Base-by-base conservation (phyloP, 2,797 vertebrate genomes). In the Distichodus sexfasciatus region DNA sequence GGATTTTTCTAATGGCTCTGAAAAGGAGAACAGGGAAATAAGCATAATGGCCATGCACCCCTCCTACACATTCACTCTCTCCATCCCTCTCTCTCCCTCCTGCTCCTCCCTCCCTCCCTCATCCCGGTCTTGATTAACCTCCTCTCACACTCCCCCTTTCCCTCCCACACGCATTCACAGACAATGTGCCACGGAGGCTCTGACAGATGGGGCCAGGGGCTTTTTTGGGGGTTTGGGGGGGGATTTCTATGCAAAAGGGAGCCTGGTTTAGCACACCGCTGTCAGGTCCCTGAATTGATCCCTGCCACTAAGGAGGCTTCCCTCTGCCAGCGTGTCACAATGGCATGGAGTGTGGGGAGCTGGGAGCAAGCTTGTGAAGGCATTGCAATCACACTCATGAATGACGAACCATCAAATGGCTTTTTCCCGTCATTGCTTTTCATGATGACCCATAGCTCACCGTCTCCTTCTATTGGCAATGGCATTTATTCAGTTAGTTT, bases 201-300 rank as follows among this genome's bases (percentile, higher is more conserved):
- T 92, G 92, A 93, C 93, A 94, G 93, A 93, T 94, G 93, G 93
- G 91, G 87, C 87, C 87, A 87, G 84, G 76, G 74, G 78, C 80
- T 78, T 87, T 88, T 88, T 80, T 29, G 55, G 36, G 51, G 53
- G 43, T 58, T 43, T 38, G 71, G 85, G 67, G 57, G 57, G 71
- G 73, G 66, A 55, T 80, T 84, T 85, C 82, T 82, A 87, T 88
- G 91, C 87, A 90, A 92, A 89, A 87, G 86, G 88, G 86, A 79
- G 86, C 87, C 87, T 85, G 87, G 90, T 84, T 92, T 88, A 91
- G 86, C 91, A 90, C 91, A 87, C 85, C 85, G 87, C 89, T 92
- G 87, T 88, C 89, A 90, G 86, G 84, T 85, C 87, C 86, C 61
- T 95, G 91, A 92, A 92, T 87, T 90, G 91, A 91, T 91, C 90